Evolutionary conservation across 2,888 invertebrate genomes (phyloP), one percentile per base, ranked within the genome.

Genomic region (Drepanosiphum platanoidis): DNA sequence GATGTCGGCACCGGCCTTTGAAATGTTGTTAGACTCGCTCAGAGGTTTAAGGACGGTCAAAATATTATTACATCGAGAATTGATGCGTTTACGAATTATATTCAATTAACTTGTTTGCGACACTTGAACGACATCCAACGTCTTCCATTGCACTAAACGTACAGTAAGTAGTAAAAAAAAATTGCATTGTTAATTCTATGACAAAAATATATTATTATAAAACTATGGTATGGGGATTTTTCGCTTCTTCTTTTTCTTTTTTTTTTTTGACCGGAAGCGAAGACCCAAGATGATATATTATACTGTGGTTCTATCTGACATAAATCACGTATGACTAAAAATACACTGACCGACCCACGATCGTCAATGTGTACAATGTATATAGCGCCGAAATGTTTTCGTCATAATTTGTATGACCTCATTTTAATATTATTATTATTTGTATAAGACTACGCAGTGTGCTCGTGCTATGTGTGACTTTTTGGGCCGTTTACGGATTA

Each of bases 241-340:
- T 46, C 68, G 8, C 46, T 46, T 2, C 34, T 70, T n/a, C n/a
- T 58, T 32, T 46, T 68, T 46, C 68, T 15, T 72, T 46, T 2
- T n/a, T 70, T 70, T 70, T 15, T 68, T 22, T 64, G 2, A 68
- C 66, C 68, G 79, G 79, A 79, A 82, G 39, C 36, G 42, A 11
- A 70, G 61, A 72, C 8, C 27, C 58, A 15, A 32, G n/a, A 64
- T 64, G 82, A 15, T 27, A 64, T 39, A 71, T 22, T 80, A 9
- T 39, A 58, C 13, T 9, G 27, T 22, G n/a, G 22, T 3, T 13
- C 11, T 34, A 27, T 34, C 32, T 32, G 42, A 66, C n/a, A 39
- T 82, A 72, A 82, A 82, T 83, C 82, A 46, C 9, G 36, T 30
- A n/a, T n/a, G 72, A 39, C 82, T 82, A 82, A 82, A 82, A 82